Conservation (phyloP, 2,113 vertebrate species). For the Paradoxurus hermaphroditus region DNA sequence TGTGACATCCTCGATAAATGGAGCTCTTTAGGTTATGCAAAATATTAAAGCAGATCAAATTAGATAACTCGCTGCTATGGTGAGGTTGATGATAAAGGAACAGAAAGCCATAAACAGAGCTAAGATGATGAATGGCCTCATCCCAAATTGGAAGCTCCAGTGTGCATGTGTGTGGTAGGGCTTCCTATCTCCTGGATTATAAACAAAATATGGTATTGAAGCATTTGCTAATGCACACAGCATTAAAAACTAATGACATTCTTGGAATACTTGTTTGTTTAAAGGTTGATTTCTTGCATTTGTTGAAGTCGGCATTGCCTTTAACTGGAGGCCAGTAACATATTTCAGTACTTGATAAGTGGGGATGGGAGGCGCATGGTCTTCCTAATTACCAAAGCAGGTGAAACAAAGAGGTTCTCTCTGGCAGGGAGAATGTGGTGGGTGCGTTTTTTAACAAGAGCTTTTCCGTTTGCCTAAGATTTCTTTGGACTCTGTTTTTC, state of each 20-base stretch:
- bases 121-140: background rate
- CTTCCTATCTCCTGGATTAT: background rate
- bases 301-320: background rate
- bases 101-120: constrained; percentile 31
- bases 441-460: background rate
- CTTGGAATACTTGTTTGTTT: background rate
- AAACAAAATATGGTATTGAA: background rate
- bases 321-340: background rate
- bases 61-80: background rate
- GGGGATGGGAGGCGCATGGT: background rate
- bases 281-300: background rate
- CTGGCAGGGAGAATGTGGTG: background rate
- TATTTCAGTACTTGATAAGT: background rate
- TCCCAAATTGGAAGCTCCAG: background rate
- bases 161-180: background rate
- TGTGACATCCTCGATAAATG: background rate
- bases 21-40: background rate
- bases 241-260: background rate
- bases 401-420: background rate
- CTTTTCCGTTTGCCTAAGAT: background rate
- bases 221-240: background rate
- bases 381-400: background rate
- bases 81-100: background rate
- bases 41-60: background rate
- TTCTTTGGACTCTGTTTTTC: background rate